Evolutionary conservation across 1,140 invertebrate species (phyloP).

Genomic region (Diorhabda elongata): DNA sequence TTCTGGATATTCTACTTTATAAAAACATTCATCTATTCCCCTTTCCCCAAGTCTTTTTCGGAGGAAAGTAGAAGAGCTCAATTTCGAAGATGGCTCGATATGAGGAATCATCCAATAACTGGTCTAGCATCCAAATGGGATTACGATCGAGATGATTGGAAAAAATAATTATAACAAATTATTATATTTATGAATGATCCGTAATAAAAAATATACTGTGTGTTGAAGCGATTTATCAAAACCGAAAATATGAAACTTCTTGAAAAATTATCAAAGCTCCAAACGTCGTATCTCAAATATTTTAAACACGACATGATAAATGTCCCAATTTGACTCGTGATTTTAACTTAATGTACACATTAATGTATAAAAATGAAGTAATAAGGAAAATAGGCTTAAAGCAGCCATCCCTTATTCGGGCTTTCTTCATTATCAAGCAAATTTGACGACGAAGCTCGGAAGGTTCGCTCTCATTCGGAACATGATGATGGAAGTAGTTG

Average conservation of each 20-base stretch:
- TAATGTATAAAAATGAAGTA: background rate
- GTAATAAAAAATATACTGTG: constrained; percentile 2
- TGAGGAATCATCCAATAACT: constrained; percentile 70
- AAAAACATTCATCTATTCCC: constrained; percentile 12
- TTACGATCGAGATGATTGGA: constrained; percentile 64
- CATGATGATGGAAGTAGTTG: background rate
- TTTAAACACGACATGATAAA: background rate
- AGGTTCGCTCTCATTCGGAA: background rate
- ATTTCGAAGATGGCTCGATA: constrained; percentile 70
- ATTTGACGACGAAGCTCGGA: background rate
- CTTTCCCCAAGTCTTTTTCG: constrained; percentile 62
- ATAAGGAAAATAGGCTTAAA: background rate
- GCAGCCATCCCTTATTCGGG: background rate
- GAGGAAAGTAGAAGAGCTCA: constrained; percentile 70
- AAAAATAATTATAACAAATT: constrained; percentile 38
- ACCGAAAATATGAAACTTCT: no score
- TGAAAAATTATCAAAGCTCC: no score
- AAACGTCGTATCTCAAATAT: no score
- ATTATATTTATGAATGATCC: background rate
- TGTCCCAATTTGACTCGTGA: background rate
- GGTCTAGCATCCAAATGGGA: constrained; percentile 66
- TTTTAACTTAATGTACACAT: constrained; percentile 3
- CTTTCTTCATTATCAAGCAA: background rate
- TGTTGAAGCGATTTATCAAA: background rate
- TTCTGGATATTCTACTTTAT: constrained; percentile 23